phyloP scores from a whole-genome alignment of 2,888 invertebrate genomes.

The Drepanosiphum platanoidis region DNA sequence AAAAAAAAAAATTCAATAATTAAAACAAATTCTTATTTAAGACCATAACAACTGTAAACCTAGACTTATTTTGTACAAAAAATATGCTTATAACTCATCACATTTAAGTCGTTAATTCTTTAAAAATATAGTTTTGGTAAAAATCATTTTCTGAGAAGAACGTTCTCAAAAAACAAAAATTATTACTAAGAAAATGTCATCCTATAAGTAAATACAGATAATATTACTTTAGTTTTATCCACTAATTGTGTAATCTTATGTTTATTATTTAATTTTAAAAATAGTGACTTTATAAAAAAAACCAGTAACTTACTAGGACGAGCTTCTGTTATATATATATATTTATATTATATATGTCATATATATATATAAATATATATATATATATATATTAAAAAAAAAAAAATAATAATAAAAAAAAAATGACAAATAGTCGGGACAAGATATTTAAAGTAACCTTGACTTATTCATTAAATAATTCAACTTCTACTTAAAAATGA shows the following conservation, averaged over 20 bases:
- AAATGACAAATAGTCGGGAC: slow-evolving; percentile 61
- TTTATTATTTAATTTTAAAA: slow-evolving; percentile 59
- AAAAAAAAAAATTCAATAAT: slow-evolving; percentile 61
- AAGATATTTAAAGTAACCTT: slow-evolving; percentile 63
- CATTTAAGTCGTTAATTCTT: slow-evolving; percentile 62
- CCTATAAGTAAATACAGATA: slow-evolving; percentile 62
- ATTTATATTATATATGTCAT: no score
- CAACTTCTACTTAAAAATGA: slow-evolving; percentile 62
- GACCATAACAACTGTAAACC: slow-evolving; percentile 61
- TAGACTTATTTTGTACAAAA: slow-evolving; percentile 62
- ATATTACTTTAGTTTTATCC: slow-evolving; percentile 52
- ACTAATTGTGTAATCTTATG: slow-evolving; percentile 59
- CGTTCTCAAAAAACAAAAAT: slow-evolving; percentile 62
- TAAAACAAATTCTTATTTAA: slow-evolving; percentile 62
- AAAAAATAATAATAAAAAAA: slow-evolving; percentile 55
- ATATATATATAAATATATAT: slow-evolving; percentile 36
- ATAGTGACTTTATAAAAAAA: slow-evolving; percentile 62
- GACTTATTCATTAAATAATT: slow-evolving; percentile 63
- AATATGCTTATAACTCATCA: slow-evolving; percentile 62
- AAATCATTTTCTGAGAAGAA: slow-evolving; percentile 59
- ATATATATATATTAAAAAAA: slow-evolving; percentile 51
- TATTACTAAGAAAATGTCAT: slow-evolving; percentile 61
- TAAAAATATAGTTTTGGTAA: slow-evolving; percentile 62
- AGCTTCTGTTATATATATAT: slow-evolving; percentile 53
- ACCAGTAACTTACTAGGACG: slow-evolving; percentile 61